Conservation (phyloP, 2,888 invertebrate genomes). For the Julus scanicus region DNA sequence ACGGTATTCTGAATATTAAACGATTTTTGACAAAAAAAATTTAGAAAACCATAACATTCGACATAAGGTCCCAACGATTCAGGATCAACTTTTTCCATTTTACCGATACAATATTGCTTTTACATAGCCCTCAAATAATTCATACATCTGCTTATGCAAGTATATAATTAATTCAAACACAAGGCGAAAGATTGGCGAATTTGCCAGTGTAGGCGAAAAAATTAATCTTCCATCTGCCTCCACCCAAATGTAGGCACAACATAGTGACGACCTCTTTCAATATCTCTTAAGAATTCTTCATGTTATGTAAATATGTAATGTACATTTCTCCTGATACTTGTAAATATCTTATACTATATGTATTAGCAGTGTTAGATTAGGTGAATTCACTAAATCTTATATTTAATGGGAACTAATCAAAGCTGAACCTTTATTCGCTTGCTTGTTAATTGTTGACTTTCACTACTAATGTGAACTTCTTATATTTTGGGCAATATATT, state of each 20-base stretch:
- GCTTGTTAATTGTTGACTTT: conserved; percentile 33
- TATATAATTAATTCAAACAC: neutral
- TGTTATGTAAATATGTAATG: conserved; percentile 20
- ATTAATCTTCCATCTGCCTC: neutral
- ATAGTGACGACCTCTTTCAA: neutral
- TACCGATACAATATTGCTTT: neutral
- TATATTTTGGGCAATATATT: conserved; percentile 33
- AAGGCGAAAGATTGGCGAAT: neutral
- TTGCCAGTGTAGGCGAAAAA: neutral
- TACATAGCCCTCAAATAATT: neutral
- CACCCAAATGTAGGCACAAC: neutral
- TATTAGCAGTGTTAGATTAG: neutral
- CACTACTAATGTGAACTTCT: conserved; percentile 4
- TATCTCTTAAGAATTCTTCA: conserved; percentile 12
- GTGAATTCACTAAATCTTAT: neutral
- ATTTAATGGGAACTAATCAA: neutral
- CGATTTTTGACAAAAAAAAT: too few species aligned
- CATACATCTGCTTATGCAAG: neutral
- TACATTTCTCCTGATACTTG: neutral
- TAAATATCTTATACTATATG: neutral
- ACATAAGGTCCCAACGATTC: neutral
- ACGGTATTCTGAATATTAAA: too few species aligned
- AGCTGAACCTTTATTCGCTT: conserved; percentile 9
- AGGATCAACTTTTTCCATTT: neutral
- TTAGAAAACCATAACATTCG: too few species aligned